Evolutionary conservation across 2,797 vertebrate genomes (phyloP).

Genomic region (Coluber constrictor): DNA sequence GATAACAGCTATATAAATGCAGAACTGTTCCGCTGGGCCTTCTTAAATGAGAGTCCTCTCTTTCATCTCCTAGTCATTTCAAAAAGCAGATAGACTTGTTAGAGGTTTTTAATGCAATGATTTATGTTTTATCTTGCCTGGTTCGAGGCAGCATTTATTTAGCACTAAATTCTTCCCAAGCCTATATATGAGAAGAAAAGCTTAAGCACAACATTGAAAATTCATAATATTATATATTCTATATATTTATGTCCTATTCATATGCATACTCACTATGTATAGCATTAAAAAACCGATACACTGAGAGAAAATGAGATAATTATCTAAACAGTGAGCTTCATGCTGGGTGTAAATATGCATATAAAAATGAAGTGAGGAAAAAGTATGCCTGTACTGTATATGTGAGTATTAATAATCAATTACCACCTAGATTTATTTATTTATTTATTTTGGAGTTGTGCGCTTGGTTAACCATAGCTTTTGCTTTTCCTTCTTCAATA

Average conservation of each 20-base stretch:
- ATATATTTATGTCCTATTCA: neutral
- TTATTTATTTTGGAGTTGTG: neutral
- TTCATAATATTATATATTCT: constrained; percentile 29
- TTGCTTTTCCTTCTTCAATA: constrained; percentile 31
- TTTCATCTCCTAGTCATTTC: constrained; percentile 84
- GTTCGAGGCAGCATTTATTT: constrained; percentile 79
- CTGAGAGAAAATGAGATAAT: neutral
- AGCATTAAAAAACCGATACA: neutral
- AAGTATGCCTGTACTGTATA: neutral
- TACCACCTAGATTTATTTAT: neutral
- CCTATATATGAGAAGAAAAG: constrained; percentile 57
- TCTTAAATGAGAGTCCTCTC: constrained; percentile 80
- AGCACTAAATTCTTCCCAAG: constrained; percentile 74
- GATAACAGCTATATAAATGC: constrained; percentile 86
- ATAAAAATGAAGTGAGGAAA: neutral
- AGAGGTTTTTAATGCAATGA: constrained; percentile 81
- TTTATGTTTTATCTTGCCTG: constrained; percentile 81
- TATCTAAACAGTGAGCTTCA: neutral
- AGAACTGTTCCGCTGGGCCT: constrained; percentile 80
- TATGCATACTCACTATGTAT: neutral
- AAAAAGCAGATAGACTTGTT: constrained; percentile 81
- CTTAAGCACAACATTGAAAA: constrained; percentile 61
- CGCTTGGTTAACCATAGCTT: neutral
- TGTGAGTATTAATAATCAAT: neutral
- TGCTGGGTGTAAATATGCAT: neutral